phyloP scores from a whole-genome alignment of 2,888 invertebrate species.

The Leptura quadrifasciata region DNA sequence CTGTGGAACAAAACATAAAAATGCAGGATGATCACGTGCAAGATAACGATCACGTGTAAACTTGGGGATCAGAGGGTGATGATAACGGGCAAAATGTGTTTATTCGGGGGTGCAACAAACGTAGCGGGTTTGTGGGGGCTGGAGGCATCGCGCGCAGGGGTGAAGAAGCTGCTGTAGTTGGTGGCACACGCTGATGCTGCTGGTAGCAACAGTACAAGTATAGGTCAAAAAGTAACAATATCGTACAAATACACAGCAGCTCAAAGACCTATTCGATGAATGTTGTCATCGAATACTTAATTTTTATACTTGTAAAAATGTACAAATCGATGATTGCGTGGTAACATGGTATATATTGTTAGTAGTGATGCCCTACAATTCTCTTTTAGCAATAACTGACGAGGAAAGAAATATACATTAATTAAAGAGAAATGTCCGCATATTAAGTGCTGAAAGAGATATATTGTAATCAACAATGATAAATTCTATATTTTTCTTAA shows the following conservation, averaged over 20 bases:
- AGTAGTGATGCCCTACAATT: background rate
- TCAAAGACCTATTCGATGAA: too few relatives aligned
- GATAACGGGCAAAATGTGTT: constrained; percentile 19
- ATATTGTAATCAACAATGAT: too few relatives aligned
- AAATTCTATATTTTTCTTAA: too few relatives aligned
- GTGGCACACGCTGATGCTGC: constrained; percentile 27
- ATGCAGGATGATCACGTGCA: constrained; percentile 37
- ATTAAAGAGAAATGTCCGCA: too few relatives aligned
- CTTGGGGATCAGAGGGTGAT: background rate
- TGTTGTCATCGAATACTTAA: too few relatives aligned
- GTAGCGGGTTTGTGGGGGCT: constrained; percentile 17
- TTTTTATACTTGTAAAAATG: too few relatives aligned
- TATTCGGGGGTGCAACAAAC: constrained; percentile 29
- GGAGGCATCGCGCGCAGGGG: constrained; percentile 32
- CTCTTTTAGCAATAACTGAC: background rate
- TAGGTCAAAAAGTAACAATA: constrained; percentile 32
- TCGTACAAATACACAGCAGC: background rate
- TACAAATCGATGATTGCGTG: background rate
- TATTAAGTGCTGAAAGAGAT: too few relatives aligned
- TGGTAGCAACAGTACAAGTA: constrained; percentile 33
- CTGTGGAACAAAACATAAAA: constrained; percentile 30
- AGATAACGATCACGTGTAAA: constrained; percentile 23
- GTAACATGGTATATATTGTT: background rate
- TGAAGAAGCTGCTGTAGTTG: constrained; percentile 29
- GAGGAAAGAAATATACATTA: too few relatives aligned